Evolutionary conservation across 2,888 invertebrate genomes (phyloP).

Genomic region (Mythimna ferrago): DNA sequence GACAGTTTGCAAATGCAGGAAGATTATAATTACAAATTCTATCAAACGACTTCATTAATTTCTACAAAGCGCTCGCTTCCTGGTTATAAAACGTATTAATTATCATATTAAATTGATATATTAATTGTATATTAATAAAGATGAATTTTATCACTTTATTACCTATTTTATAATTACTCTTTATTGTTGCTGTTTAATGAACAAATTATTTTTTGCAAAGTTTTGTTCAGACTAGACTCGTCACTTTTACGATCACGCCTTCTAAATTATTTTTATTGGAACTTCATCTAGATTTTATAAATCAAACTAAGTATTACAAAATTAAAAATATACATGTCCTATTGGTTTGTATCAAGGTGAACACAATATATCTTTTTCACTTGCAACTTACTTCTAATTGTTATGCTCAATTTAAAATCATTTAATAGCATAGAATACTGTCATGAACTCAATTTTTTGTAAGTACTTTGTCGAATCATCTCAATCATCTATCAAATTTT

Average conservation of each 20-base stretch:
- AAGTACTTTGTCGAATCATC: too few species aligned
- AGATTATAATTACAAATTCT: slow-evolving; percentile 26
- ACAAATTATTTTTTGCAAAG: neutral
- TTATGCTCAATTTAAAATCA: neutral
- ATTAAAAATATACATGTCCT: slow-evolving; percentile 27
- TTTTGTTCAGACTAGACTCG: neutral
- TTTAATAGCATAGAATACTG: neutral
- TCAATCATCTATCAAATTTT: too few species aligned
- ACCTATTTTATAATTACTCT: slow-evolving; percentile 12
- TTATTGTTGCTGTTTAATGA: slow-evolving; percentile 6
- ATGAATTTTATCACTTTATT: slow-evolving; percentile 23
- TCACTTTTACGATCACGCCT: neutral
- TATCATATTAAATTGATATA: slow-evolving; percentile 29
- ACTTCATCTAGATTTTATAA: slow-evolving; percentile 10
- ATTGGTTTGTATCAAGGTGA: slow-evolving; percentile 33
- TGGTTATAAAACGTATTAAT: slow-evolving; percentile 26
- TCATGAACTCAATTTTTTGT: neutral
- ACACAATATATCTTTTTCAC: neutral
- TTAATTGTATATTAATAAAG: slow-evolving; percentile 28
- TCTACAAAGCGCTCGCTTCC: slow-evolving; percentile 32
- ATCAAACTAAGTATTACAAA: slow-evolving; percentile 7
- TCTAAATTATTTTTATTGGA: slow-evolving; percentile 8
- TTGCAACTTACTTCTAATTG: slow-evolving; percentile 2
- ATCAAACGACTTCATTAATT: slow-evolving; percentile 38
- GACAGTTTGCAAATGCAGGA: slow-evolving; percentile 14